Evolutionary conservation across 1,140 invertebrate genomes (phyloP).

Genomic region (Heliconius eleuchia): DNA sequence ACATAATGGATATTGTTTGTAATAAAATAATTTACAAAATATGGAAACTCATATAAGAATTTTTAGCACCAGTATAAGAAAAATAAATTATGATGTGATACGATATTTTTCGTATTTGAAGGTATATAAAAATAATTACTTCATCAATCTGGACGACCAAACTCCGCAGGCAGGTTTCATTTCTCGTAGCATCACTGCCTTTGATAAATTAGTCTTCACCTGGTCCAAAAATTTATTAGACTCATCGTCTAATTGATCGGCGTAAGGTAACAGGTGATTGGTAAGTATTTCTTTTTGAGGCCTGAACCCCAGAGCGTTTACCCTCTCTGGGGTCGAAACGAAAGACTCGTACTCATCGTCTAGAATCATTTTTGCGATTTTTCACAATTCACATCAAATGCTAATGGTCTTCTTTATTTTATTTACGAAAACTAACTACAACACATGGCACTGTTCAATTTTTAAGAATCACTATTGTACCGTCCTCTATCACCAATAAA

Average conservation of each 20-base stretch:
- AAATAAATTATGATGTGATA: background rate
- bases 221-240: slow-evolving; percentile 82
- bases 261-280: slow-evolving; percentile 87
- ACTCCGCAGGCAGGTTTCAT: slow-evolving; percentile 85
- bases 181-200: slow-evolving; percentile 85
- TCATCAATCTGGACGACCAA: slow-evolving; percentile 84
- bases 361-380: slow-evolving; percentile 59
- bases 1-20: background rate
- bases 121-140: slow-evolving; percentile 75
- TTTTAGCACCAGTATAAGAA: background rate
- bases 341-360: slow-evolving; percentile 67
- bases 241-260: slow-evolving; percentile 84
- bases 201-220: slow-evolving; percentile 87
- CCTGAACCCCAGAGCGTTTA: slow-evolving; percentile 64
- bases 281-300: slow-evolving; percentile 85
- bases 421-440: slow-evolving; percentile 14
- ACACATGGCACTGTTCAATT: slow-evolving; percentile 38
- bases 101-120: background rate
- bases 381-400: slow-evolving; percentile 24
- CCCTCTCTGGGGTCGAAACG: slow-evolving; percentile 58
- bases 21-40: background rate
- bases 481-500: slow-evolving; percentile 53
- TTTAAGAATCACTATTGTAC: slow-evolving; percentile 37
- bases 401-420: slow-evolving; percentile 4
- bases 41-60: background rate